These are phyloP conservation scores for Drosophila flavopinicola DNA, from an alignment of 2,888 invertebrate species.

Conservation along the genomic window DNA sequence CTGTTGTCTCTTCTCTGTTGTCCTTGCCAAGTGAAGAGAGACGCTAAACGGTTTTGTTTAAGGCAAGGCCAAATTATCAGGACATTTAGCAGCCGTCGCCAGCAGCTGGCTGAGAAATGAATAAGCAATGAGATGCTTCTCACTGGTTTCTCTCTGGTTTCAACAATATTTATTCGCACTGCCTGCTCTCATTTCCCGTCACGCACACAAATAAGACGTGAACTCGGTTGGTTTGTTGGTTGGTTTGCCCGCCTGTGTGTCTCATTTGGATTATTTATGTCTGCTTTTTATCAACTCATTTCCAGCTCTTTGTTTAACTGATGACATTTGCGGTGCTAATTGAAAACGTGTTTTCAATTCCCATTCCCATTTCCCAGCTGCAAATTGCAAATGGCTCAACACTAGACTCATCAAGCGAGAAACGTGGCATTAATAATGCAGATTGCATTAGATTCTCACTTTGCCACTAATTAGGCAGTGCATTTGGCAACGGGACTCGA, in stretches of 20 bases:
- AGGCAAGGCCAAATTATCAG: background rate
- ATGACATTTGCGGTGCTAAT: slow-evolving; percentile 38
- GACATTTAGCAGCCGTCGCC: background rate
- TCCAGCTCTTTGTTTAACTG: slow-evolving; percentile 24
- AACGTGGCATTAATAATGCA: slow-evolving; percentile 1
- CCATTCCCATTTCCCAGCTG: background rate
- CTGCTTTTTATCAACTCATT: slow-evolving; percentile 56
- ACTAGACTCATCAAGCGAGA: background rate
- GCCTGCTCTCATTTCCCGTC: background rate
- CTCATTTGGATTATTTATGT: slow-evolving; percentile 4
- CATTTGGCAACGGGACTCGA: too few relatives aligned
- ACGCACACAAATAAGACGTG: slow-evolving; percentile 5
- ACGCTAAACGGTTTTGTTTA: background rate
- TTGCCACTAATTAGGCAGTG: too few relatives aligned
- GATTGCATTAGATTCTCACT: too few relatives aligned
- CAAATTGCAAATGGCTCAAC: background rate
- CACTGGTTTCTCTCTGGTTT: background rate
- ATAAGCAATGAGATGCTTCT: slow-evolving; percentile 2
- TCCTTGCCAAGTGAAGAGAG: background rate
- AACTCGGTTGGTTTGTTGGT: background rate
- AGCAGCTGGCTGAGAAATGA: background rate
- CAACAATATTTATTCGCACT: background rate
- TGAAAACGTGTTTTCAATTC: slow-evolving; percentile 51
- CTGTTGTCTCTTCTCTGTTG: background rate
- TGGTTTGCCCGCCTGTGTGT: too few relatives aligned